Percentiles rank a stretch among this genome's conserved stretches.
phyloP scores from a whole-genome alignment of 2,888 invertebrate species.

The Apodemia hepburni region DNA sequence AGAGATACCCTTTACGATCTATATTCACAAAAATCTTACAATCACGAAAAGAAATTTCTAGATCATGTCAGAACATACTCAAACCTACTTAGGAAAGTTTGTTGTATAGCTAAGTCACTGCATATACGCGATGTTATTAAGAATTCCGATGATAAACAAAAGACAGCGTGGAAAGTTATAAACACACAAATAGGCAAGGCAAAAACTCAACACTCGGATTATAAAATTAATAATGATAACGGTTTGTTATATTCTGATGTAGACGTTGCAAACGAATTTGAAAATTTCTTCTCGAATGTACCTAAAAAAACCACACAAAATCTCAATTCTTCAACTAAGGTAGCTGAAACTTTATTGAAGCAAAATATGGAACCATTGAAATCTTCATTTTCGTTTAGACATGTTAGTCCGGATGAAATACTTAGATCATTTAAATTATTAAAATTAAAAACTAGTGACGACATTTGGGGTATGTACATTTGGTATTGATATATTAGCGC shows the following conservation, averaged over 20 bases:
- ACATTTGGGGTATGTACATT: too few species aligned
- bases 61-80: neutral
- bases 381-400: too few species aligned
- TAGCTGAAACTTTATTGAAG: too few species aligned
- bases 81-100: neutral
- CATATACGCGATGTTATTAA: neutral
- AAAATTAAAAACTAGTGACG: too few species aligned
- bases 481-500: too few species aligned
- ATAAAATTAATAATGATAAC: neutral
- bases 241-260: slow-evolving; percentile 4
- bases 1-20: neutral
- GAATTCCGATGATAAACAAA: neutral
- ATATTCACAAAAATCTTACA: neutral
- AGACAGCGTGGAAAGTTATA: neutral
- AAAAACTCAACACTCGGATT: neutral
- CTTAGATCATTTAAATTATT: too few species aligned
- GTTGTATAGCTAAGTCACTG: neutral
- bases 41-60: neutral
- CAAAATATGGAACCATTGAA: too few species aligned
- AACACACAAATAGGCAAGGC: neutral
- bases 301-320: neutral
- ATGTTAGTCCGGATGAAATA: too few species aligned
- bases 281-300: neutral
- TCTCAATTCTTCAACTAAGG: too few species aligned
- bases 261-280: neutral